Evolutionary conservation across 2,888 invertebrate species (phyloP).

Genomic region (Dolichomitus sp.): DNA sequence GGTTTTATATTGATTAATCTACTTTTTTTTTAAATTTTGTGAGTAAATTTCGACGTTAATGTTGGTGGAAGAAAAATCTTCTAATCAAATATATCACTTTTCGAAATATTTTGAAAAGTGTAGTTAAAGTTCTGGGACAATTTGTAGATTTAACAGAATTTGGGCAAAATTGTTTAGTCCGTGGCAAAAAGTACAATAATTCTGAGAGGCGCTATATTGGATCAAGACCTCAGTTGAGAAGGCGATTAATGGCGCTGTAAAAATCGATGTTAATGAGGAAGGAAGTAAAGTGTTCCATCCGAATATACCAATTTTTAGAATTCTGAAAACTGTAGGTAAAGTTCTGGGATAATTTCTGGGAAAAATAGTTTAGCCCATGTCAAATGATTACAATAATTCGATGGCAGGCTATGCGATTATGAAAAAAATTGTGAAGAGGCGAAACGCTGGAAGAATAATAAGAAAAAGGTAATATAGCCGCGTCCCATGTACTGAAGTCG

Average conservation of each 20-base stretch:
- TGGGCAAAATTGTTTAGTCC: neutral
- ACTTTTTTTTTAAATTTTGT: neutral
- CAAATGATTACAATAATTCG: neutral
- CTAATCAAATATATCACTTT: neutral
- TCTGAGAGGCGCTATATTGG: neutral
- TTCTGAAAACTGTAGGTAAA: neutral
- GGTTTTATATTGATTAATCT: neutral
- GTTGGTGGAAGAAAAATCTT: neutral
- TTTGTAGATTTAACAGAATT: neutral
- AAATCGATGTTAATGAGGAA: too few relatives aligned
- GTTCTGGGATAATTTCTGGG: neutral
- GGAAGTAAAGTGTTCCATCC: conserved; percentile 21
- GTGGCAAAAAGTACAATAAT: conserved; percentile 39
- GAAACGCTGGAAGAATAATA: neutral
- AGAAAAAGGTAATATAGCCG: conserved; percentile 3
- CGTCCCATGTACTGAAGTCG: neutral
- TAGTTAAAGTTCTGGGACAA: conserved; percentile 11
- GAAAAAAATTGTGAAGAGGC: neutral
- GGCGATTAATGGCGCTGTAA: too few relatives aligned
- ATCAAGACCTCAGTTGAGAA: neutral
- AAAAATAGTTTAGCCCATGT: neutral
- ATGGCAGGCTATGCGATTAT: neutral
- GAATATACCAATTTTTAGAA: too few relatives aligned
- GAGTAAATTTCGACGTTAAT: neutral
- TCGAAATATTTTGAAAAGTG: neutral